Evolutionary conservation across 2,113 vertebrate species (phyloP), one percentile per base, ranked within the genome.

Genomic region (Actinemys pallida): DNA sequence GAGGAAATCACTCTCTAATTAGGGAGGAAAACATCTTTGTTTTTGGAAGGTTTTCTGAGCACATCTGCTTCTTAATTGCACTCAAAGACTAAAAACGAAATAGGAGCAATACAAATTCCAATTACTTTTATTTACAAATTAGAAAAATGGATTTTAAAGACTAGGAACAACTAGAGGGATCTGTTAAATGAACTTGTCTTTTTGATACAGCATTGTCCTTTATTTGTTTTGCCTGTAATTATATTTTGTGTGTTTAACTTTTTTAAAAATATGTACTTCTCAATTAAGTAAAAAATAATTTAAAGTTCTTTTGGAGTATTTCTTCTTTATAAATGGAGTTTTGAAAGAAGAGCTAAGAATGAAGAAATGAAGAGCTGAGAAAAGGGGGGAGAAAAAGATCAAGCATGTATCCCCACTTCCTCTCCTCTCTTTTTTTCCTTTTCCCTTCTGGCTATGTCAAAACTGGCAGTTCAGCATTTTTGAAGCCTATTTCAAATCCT

Each of bases 381-480:
- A 72, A 39, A 31, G 9, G 24, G 5, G 78, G 10, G 87, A 83
- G 78, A 90, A 86, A 94, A 84, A 53, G 31, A 84, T 29, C 50
- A 94, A 90, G 42, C 57, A 72, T 31, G 27, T 59, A 8, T 65
- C 69, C 22, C 52, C 29, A 25, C 27, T 79, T 31, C 10, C 12
- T n/a, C n/a, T 27, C 24, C 24, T 16, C 81, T 39, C 8, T 39
- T n/a, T 22, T 42, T 6, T 42, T 3, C 1, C 0, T 7, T n/a
- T 90, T 16, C 20, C 54, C 50, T 91, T 93, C 45, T 79, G 16
- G 9, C 3, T 75, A n/a, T 3, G 9, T 76, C 86, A 83, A 22
- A 4, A 24, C 6, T 82, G 52, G 24, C n/a, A 39, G 39, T 39
- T 72, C 65, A 72, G n/a, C 47, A 13, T 62, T 91, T 91, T 85